These are phyloP conservation scores for Eupithecia subfuscata DNA, from an alignment of 2,888 invertebrate species.

Conservation along the genomic window DNA sequence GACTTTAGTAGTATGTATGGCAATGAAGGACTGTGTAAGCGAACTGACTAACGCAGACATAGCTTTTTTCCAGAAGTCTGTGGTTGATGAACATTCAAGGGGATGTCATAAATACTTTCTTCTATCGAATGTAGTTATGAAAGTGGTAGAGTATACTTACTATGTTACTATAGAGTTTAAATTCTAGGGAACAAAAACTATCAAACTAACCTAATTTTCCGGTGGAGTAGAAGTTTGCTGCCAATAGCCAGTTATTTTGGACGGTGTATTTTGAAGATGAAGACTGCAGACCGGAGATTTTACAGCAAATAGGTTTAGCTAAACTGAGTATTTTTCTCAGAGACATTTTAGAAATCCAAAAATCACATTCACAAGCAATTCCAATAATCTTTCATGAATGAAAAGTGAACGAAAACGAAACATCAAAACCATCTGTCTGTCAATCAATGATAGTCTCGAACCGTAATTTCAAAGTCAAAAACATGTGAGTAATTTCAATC, in stretches of 20 bases:
- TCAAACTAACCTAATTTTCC: slow-evolving; percentile 78
- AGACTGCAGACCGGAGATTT: slow-evolving; percentile 60
- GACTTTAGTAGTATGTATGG: neutral
- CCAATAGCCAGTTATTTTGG: slow-evolving; percentile 65
- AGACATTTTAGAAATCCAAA: slow-evolving; percentile 65
- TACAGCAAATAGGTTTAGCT: slow-evolving; percentile 67
- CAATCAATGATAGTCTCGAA: neutral
- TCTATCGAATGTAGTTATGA: neutral
- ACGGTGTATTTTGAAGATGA: slow-evolving; percentile 60
- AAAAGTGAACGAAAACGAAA: neutral
- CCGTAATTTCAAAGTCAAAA: neutral
- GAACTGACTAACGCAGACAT: neutral
- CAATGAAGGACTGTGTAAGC: neutral
- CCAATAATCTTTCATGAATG: slow-evolving; percentile 3
- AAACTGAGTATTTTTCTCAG: slow-evolving; percentile 72
- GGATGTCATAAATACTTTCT: neutral
- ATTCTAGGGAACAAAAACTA: neutral
- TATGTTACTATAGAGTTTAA: neutral
- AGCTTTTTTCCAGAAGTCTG: neutral
- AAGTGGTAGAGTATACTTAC: neutral
- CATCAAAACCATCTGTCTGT: too few relatives aligned
- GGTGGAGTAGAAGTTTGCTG: slow-evolving; percentile 68
- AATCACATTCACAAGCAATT: slow-evolving; percentile 60
- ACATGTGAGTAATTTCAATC: too few relatives aligned
- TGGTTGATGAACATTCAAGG: neutral